These are phyloP conservation scores for Phaedon cochleariae DNA, from an alignment of 2,888 invertebrate genomes.

Conservation along the genomic window DNA sequence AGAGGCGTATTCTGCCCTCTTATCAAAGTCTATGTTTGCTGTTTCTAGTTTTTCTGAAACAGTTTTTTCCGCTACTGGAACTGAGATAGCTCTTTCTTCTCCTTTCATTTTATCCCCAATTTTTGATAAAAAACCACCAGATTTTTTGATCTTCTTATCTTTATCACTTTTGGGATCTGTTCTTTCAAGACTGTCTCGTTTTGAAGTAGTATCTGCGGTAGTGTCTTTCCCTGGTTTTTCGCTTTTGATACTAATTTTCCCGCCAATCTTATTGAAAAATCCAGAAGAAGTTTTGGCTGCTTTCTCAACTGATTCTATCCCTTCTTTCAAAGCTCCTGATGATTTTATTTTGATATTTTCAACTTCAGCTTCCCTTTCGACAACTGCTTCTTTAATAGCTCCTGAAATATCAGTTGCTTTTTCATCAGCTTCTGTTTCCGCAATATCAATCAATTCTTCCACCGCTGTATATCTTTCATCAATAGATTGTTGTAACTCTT, in stretches of 20 bases:
- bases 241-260: constrained; percentile 41
- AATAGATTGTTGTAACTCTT: constrained; percentile 12
- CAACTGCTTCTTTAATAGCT: not conserved
- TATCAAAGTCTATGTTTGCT: not conserved
- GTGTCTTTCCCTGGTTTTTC: no score
- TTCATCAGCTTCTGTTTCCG: not conserved
- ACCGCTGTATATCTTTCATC: constrained; percentile 12
- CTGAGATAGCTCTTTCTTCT: constrained; percentile 8
- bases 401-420: not conserved
- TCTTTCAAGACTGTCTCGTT: constrained; percentile 36
- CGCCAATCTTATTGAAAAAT: constrained; percentile 27
- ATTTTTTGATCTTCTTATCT: constrained; percentile 36
- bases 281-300: constrained; percentile 38
- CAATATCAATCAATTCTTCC: not conserved
- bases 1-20: not conserved
- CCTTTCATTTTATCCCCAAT: constrained; percentile 37
- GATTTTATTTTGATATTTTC: constrained; percentile 16
- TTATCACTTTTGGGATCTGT: constrained; percentile 34
- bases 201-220: no score
- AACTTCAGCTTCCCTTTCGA: not conserved
- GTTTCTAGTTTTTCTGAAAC: constrained; percentile 13
- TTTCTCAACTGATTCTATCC: constrained; percentile 33
- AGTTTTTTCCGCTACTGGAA: not conserved
- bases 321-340: constrained; percentile 9
- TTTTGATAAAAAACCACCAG: constrained; percentile 35